phyloP scores from a whole-genome alignment of 2,888 invertebrate genomes.

The Macropis europaea region DNA sequence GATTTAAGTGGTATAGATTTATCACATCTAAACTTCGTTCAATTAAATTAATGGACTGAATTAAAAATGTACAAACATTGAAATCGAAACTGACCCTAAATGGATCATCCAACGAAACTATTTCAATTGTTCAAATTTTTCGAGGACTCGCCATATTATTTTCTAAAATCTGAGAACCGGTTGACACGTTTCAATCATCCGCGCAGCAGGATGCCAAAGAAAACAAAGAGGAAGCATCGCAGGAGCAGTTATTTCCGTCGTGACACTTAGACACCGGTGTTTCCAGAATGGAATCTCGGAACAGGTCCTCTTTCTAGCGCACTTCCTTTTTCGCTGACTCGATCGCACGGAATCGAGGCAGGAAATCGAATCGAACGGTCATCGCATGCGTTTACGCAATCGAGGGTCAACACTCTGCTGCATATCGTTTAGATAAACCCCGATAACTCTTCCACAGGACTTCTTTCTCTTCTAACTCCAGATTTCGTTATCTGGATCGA shows the following conservation, averaged over 20 bases:
- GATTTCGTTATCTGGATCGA: not conserved
- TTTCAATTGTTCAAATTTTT: too few species aligned
- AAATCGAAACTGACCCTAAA: too few species aligned
- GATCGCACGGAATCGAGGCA: conserved; percentile 28
- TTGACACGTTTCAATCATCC: conserved; percentile 3
- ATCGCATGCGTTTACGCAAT: conserved; percentile 61
- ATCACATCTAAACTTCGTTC: too few species aligned
- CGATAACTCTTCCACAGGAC: conserved; percentile 47
- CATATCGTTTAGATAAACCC: conserved; percentile 69
- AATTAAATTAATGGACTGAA: too few species aligned
- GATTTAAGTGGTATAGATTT: too few species aligned
- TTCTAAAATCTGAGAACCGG: not conserved
- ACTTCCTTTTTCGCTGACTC: conserved; percentile 25
- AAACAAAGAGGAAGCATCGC: not conserved
- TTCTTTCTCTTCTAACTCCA: not conserved
- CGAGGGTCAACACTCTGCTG: conserved; percentile 68
- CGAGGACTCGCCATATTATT: too few species aligned
- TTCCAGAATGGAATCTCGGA: conserved; percentile 10
- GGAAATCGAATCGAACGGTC: conserved; percentile 40
- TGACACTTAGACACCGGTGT: not conserved
- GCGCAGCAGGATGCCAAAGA: not conserved
- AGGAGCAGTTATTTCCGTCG: not conserved
- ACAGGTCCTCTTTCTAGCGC: conserved; percentile 9
- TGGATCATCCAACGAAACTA: too few species aligned
- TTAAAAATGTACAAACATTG: too few species aligned